Evolutionary conservation across 2,888 invertebrate genomes (phyloP).

Genomic region (Synanthedon andrenaeformis): DNA sequence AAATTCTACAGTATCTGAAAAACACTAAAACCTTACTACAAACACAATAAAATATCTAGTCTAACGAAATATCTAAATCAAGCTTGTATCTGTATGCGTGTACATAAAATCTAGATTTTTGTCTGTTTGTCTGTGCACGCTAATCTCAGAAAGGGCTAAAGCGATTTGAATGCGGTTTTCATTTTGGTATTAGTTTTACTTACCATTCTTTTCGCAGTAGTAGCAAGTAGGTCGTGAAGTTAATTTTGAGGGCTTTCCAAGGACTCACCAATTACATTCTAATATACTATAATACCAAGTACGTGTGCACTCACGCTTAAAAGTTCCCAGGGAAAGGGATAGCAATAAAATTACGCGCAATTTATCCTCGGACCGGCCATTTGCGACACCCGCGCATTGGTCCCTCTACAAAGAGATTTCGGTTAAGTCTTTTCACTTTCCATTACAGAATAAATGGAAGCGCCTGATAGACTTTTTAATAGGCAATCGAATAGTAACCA

Average conservation of each 20-base stretch:
- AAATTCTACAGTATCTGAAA: too few species aligned
- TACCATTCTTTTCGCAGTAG: background rate
- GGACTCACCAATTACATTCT: too few species aligned
- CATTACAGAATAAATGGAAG: background rate
- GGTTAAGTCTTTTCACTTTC: conserved; percentile 15
- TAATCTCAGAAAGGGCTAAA: too few species aligned
- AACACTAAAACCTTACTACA: too few species aligned
- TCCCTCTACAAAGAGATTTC: conserved; percentile 22
- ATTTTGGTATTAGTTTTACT: too few species aligned
- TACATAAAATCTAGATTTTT: too few species aligned
- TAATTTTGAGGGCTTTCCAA: conserved; percentile 2
- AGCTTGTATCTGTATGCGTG: too few species aligned
- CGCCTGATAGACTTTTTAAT: background rate
- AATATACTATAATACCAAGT: background rate
- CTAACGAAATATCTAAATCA: too few species aligned
- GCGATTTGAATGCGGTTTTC: too few species aligned
- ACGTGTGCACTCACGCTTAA: conserved; percentile 1
- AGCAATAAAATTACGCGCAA: conserved; percentile 51
- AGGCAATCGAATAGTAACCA: too few species aligned
- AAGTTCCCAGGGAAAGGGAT: conserved; percentile 28
- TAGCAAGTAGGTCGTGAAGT: background rate
- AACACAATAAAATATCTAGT: too few species aligned
- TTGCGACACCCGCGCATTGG: conserved; percentile 39
- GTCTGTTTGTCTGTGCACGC: too few species aligned
- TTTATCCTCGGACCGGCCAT: conserved; percentile 41